These are phyloP conservation scores for Patella depressa DNA, from an alignment of 2,888 invertebrate genomes.

Conservation along the genomic window DNA sequence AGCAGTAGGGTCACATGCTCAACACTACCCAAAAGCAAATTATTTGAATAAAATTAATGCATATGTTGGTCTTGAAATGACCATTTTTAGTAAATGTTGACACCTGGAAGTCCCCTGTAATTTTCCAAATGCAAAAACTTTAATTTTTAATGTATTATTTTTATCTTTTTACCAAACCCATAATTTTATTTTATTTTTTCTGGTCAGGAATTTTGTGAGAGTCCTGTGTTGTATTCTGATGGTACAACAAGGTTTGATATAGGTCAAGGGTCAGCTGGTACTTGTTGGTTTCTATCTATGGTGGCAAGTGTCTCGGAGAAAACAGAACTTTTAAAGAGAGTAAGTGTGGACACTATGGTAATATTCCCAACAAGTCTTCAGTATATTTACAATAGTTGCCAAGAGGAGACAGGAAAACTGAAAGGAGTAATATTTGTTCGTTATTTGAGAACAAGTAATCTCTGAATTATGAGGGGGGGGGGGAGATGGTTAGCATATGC, in stretches of 20 bases:
- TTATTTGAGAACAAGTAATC: no score
- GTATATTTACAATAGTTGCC: no score
- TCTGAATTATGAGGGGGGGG: not conserved
- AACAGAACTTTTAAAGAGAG: constrained; percentile 53
- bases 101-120: not conserved
- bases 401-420: no score
- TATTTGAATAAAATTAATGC: no score
- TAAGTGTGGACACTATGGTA: constrained; percentile 25
- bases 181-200: not conserved
- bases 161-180: no score
- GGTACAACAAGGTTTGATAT: constrained; percentile 62
- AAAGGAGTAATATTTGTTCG: no score
- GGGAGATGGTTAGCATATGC: not conserved
- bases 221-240: constrained; percentile 54
- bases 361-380: no score
- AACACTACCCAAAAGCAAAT: no score
- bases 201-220: constrained; percentile 51
- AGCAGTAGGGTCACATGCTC: no score
- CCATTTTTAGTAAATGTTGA: no score
- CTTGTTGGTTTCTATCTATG: constrained; percentile 65
- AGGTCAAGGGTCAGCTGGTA: constrained; percentile 63
- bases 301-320: constrained; percentile 57
- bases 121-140: not conserved
- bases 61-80: no score
- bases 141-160: not conserved